Evolutionary conservation across 2,113 vertebrate species (phyloP), one percentile per base, ranked within the genome.

Genomic region (Hylia prasina): DNA sequence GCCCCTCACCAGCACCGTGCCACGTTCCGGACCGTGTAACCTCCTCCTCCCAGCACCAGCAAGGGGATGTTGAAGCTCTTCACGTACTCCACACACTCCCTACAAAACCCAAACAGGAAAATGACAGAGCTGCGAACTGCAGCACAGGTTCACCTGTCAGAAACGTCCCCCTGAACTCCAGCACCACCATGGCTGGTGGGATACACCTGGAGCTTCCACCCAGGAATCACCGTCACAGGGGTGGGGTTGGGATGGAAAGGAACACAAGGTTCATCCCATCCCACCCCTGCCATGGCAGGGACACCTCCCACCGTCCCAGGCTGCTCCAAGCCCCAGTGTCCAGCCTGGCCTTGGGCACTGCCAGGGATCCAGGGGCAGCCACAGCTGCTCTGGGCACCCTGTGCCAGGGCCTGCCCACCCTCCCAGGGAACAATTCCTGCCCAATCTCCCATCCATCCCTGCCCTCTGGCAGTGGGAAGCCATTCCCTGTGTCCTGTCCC

Each of bases 31-130:
- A 99, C 99, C 0, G 99, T 99, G 97, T 99, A 99, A 28, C 99
- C 99, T 42, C 99, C 99, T 84, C 99, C 99, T 89, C 99, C 99
- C 70, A 99, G 98, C 14, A 99, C 99, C 97, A 99, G 96, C 54
- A 99, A 96, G 45, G 99, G 99, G 78, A 99, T 99, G 97, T 98
- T 99, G 96, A 99, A 99, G 91, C 99, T 98, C 98, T 99, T 99
- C 20, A 99, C 99, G 30, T 99, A 99, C 97, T 99, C 99, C 61
- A 99, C 99, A 4, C 99, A 99, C 76, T 99, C 99, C 37, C 99
- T 99, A 93, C 35, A 92, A 96, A 64, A 5, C 56, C 94, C 95
- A 82, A 84, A 72, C 19, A 47, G 48, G 18, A 84, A 83, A 48
- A 64, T 3, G 21, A 4, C 86, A 73, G 27, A 73, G 76, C 31